phyloP scores from a whole-genome alignment of 1,140 invertebrate genomes.

The Diachasmimorpha longicaudata region DNA sequence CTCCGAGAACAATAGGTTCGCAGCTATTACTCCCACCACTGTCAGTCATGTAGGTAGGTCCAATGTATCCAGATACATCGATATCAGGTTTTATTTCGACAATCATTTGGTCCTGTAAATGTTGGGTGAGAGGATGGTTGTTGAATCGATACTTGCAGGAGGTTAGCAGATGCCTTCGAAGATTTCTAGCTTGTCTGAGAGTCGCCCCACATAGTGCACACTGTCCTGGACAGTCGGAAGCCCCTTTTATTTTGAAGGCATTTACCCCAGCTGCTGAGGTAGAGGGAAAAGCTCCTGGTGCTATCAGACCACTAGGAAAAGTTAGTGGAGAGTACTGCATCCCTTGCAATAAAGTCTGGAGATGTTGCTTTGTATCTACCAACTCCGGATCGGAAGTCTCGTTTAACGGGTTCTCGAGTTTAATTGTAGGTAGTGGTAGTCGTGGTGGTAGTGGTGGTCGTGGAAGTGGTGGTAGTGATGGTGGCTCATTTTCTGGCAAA shows the following conservation, averaged over 20 bases:
- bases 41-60: constrained; percentile 45
- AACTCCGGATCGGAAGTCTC: constrained; percentile 37
- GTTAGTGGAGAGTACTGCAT: constrained; percentile 57
- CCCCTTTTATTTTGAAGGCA: constrained; percentile 54
- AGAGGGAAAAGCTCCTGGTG: constrained; percentile 19
- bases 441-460: too few relatives aligned
- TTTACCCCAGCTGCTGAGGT: constrained; percentile 2
- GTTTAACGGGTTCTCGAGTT: constrained; percentile 41
- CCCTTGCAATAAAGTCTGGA: constrained; percentile 56
- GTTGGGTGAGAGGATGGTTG: constrained; percentile 58
- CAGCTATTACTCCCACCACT: constrained; percentile 48
- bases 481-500: constrained; percentile 18
- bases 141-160: constrained; percentile 70
- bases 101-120: constrained; percentile 37
- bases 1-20: constrained; percentile 59
- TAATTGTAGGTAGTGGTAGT: constrained; percentile 38
- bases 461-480: too few relatives aligned
- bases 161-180: constrained; percentile 63
- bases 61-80: constrained; percentile 44
- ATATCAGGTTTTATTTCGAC: constrained; percentile 55
- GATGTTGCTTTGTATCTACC: constrained; percentile 45
- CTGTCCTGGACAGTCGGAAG: constrained; percentile 69
- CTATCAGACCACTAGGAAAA: constrained; percentile 45
- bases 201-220: constrained; percentile 66
- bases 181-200: constrained; percentile 56